Evolutionary conservation across 2,888 invertebrate genomes (phyloP).

Genomic region (Nomada fucata): DNA sequence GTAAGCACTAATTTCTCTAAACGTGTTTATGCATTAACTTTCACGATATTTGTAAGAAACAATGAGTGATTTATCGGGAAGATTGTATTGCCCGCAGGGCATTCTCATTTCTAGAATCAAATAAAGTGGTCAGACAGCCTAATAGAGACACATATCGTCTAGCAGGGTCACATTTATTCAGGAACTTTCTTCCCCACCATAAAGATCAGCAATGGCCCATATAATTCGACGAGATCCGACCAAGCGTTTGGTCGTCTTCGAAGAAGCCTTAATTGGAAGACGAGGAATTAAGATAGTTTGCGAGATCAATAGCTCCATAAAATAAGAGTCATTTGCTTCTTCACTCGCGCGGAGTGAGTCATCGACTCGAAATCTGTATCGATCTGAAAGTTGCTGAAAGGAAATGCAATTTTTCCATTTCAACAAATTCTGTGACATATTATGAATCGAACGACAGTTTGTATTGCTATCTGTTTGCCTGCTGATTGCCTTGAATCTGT

Average conservation of each 20-base stretch:
- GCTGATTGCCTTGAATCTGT: background rate
- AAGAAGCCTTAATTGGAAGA: constrained; percentile 69
- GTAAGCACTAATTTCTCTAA: no score
- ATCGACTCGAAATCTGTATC: constrained; percentile 47
- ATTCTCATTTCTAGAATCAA: constrained; percentile 47
- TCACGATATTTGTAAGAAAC: background rate
- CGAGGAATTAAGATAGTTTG: constrained; percentile 71
- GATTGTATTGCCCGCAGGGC: constrained; percentile 5
- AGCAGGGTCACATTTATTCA: constrained; percentile 50
- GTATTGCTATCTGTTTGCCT: background rate
- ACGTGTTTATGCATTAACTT: background rate
- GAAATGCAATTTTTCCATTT: background rate
- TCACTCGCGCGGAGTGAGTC: constrained; percentile 57
- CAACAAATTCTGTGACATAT: background rate
- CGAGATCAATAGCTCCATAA: constrained; percentile 55
- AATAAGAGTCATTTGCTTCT: constrained; percentile 69
- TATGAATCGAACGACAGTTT: background rate
- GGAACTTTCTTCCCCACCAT: constrained; percentile 62
- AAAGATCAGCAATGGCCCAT: constrained; percentile 74
- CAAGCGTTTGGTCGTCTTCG: constrained; percentile 53
- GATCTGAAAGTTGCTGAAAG: constrained; percentile 26
- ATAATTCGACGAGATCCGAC: constrained; percentile 65
- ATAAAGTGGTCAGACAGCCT: constrained; percentile 58
- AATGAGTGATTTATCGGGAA: constrained; percentile 41
- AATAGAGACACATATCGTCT: constrained; percentile 70